Evolutionary conservation across 2,797 vertebrate species (phyloP).

Genomic region (Sebastes trivittatus): DNA sequence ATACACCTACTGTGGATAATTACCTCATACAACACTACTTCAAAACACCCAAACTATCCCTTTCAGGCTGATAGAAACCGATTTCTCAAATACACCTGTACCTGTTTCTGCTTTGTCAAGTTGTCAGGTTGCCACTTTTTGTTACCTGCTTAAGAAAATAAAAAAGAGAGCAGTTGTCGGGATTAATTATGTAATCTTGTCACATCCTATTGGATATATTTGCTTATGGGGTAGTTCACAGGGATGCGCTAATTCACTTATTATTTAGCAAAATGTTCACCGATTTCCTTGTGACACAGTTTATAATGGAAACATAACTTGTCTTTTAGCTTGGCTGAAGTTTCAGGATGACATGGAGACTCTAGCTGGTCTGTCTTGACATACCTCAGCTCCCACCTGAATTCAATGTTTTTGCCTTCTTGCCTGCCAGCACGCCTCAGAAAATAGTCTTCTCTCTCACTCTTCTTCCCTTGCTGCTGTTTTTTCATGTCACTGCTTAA

Average conservation of each 20-base stretch:
- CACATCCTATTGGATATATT: not conserved
- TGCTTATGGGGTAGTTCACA: not conserved
- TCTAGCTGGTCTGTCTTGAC: not conserved
- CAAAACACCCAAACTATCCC: too few relatives aligned
- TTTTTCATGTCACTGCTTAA: constrained; percentile 28
- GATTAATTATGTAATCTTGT: not conserved
- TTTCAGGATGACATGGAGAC: constrained; percentile 12
- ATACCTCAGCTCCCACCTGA: constrained; percentile 21
- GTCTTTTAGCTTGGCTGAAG: not conserved
- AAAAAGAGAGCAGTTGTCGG: not conserved
- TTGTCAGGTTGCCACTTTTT: not conserved
- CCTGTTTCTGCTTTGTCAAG: not conserved
- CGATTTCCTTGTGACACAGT: not conserved
- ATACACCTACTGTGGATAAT: too few relatives aligned
- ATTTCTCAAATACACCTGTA: not conserved
- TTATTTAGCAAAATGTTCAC: not conserved
- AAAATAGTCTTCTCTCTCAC: constrained; percentile 10
- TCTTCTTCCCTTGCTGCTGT: not conserved
- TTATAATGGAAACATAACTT: not conserved
- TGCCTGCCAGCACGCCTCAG: not conserved
- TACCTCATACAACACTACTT: too few relatives aligned
- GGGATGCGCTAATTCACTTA: not conserved
- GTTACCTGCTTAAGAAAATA: not conserved
- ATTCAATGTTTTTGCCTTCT: constrained; percentile 20
- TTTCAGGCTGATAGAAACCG: not conserved